Evolutionary conservation across 2,797 vertebrate species (phyloP).

Genomic region (Galaxias olidus): DNA sequence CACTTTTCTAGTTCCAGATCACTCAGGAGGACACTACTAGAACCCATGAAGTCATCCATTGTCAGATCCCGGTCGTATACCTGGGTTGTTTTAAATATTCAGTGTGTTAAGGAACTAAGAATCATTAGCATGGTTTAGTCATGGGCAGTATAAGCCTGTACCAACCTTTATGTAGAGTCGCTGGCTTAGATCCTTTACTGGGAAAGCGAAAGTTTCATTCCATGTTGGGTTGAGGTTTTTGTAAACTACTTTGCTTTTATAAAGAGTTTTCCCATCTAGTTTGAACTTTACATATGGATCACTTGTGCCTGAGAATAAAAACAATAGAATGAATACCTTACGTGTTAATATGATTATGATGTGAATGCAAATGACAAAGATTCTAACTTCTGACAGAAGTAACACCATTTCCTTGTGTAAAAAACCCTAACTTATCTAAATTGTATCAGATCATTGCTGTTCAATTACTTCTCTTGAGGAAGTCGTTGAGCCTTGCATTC

Average conservation of each 20-base stretch:
- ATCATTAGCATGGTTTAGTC: no score
- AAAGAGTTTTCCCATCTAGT: slow-evolving; percentile 89
- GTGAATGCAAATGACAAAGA: neutral
- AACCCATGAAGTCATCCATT: slow-evolving; percentile 95
- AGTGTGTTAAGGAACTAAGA: neutral
- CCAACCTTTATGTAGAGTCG: slow-evolving; percentile 88
- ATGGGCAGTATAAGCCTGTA: neutral
- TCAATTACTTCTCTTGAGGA: neutral
- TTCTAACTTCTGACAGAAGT: neutral
- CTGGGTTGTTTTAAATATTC: slow-evolving; percentile 47
- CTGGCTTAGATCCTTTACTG: slow-evolving; percentile 86
- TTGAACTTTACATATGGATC: slow-evolving; percentile 97
- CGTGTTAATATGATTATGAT: neutral
- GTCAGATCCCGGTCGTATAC: slow-evolving; percentile 95
- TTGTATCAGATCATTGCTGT: neutral
- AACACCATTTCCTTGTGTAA: neutral
- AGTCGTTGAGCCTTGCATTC: neutral
- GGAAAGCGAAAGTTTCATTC: slow-evolving; percentile 89
- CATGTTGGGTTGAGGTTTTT: slow-evolving; percentile 93
- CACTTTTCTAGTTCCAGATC: slow-evolving; percentile 90
- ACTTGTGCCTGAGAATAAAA: slow-evolving; percentile 83
- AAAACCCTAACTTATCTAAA: no score
- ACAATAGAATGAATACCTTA: no score
- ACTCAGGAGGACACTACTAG: slow-evolving; percentile 75
- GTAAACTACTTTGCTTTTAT: slow-evolving; percentile 94